Base-by-base conservation (phyloP, 2,113 vertebrate species). In the Leptosomus discolor region DNA sequence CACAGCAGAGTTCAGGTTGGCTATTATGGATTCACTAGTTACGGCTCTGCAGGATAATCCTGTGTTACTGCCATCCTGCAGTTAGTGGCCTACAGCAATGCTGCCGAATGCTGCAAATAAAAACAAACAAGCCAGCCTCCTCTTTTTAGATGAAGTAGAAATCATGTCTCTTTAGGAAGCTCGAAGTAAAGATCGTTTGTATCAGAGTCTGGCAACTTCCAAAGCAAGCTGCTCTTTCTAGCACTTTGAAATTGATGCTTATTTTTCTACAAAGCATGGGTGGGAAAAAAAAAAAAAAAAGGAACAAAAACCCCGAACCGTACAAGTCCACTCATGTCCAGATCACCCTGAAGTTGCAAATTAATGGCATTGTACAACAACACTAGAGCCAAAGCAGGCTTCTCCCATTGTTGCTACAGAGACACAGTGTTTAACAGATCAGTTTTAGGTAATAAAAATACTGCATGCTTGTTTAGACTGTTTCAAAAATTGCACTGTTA, bases 31-130 rank as follows among this genome's bases (percentile, higher is more conserved):
- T 92, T 97, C 89, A 60, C 79, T 76, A 81, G 92, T 94, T 92
- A 94, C 24, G 43, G 86, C 97, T 97, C 97, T 51, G 96, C 96
- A 97, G 97, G 96, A 97, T 95, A 95, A 97, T 97, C 97, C 97
- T 95, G 95, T 95, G 95, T 71, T 95, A 71, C 96, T 77, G 96
- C 97, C 90, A 85, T 97, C 97, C 97, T 95, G 90, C 94, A 96
- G 95, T 15, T 76, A 54, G 34, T 86, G 96, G 96, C 96, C 96
- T 98, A 95, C 94, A 97, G 96, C 93, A 96, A 96, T 70, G 97
- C 97, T 90, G 94, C 92, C 2, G 92, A 97, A 97, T 90, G 88
- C 87, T 90, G 90, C 85, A 97, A 97, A 97, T 74, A 95, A 97
- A 97, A 98, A 98, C 96, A 97, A 97, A 98, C 96, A 97, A 90